Base-by-base conservation (phyloP, 2,797 vertebrate species). In the Xenopus petersii region DNA sequence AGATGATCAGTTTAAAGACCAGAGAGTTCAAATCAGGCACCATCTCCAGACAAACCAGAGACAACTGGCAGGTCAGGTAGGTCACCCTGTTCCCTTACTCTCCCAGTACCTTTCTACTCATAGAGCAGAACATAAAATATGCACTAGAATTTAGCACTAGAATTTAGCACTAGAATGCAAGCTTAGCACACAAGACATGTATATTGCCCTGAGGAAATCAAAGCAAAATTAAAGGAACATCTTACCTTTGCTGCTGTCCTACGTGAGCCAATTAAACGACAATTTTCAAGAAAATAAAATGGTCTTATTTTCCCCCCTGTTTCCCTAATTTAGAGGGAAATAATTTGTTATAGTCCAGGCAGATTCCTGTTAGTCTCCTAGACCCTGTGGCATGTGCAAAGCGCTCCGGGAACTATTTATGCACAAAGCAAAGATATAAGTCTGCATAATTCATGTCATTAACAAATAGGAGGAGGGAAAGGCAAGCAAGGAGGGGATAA, bases 371-470 rank as follows among this genome's bases (percentile, higher is more conserved):
- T 73, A 58, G 24, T 68, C 70, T 68, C 63, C 62, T 51, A 12
- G 15, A 66, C 26, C 59, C 64, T 67, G 70, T 10, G 6, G 75
- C 2, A 49, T 54, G 30, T 48, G 70, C 51, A 2, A 1, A 64
- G 5, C 1, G 24, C 62, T 10, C 26, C 47, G 47, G 62, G 17
- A 10, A 48, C 33, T 77, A 72, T 83, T 81, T 82, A 82, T 83
- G 65, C 65, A 72, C 26, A n/a, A 47, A 64, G 4, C 26, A n/a
- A 47, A 64, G 4, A 30, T 15, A 48, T 51, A 36, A 17, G 42
- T 66, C 17, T 59, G 64, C 70, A 30, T 66, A 26, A 74, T 67
- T 74, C 75, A 15, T 49, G 64, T 80, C 73, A 80, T 64, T 76
- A 78, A 36, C 15, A 2, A 71, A 68, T 76, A 54, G 78, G 16